Evolutionary conservation across 1,140 invertebrate species (phyloP).

Genomic region (Magallana ariakensis): DNA sequence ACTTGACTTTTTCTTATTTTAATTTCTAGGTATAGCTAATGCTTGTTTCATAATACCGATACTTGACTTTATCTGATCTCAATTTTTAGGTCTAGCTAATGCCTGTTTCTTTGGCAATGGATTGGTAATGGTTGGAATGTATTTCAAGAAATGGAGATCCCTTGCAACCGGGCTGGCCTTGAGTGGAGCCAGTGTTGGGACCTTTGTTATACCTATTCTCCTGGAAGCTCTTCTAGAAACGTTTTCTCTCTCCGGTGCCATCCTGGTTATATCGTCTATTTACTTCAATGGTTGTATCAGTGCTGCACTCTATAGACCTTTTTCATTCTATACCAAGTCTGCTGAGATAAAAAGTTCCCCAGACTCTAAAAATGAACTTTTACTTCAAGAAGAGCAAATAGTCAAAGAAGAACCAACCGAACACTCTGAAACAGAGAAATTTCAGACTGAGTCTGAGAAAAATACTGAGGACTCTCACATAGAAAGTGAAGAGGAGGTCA

Average conservation of each 20-base stretch:
- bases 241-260: slow-evolving; percentile 63
- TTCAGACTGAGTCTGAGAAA: slow-evolving; percentile 10
- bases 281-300: slow-evolving; percentile 60
- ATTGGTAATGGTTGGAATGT: slow-evolving; percentile 73
- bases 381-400: not conserved
- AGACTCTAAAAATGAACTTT: not conserved
- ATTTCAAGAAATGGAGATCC: slow-evolving; percentile 71
- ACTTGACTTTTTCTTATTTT: too few relatives aligned
- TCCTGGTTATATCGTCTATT: slow-evolving; percentile 61
- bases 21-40: slow-evolving; percentile 71
- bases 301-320: slow-evolving; percentile 61
- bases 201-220: slow-evolving; percentile 70
- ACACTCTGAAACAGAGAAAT: not conserved
- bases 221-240: slow-evolving; percentile 67
- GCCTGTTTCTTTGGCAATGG: slow-evolving; percentile 74
- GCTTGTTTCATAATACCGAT: slow-evolving; percentile 66
- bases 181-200: slow-evolving; percentile 70
- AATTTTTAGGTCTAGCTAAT: slow-evolving; percentile 71
- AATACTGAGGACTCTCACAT: not conserved
- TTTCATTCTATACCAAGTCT: slow-evolving; percentile 48
- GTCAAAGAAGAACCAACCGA: not conserved
- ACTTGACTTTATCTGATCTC: too few relatives aligned
- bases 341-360: not conserved
- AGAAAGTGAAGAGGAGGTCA: not conserved
- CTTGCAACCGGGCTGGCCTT: slow-evolving; percentile 74